Conservation (phyloP, 2,888 invertebrate genomes). For the Microctonus hyperodae region DNA sequence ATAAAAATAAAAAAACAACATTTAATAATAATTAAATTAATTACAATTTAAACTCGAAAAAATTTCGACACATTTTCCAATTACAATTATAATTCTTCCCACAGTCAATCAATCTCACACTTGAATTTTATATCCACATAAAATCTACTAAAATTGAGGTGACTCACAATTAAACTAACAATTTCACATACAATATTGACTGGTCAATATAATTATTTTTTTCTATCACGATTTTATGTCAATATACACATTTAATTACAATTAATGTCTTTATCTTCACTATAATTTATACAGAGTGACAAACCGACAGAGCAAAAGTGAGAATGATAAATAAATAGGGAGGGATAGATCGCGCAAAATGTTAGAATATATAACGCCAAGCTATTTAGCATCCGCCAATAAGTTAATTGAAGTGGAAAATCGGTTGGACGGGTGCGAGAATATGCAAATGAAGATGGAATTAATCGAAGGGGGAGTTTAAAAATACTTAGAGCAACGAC, state of each 20-base stretch:
- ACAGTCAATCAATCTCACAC: too few species aligned
- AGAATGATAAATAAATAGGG: not conserved
- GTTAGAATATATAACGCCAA: not conserved
- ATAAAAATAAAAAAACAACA: too few species aligned
- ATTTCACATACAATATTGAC: too few species aligned
- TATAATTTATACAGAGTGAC: not conserved
- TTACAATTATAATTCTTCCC: too few species aligned
- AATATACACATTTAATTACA: not conserved
- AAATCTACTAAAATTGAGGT: too few species aligned
- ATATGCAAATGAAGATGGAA: conserved; percentile 32
- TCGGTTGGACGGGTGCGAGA: conserved; percentile 28
- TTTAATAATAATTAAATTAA: too few species aligned
- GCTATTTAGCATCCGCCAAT: conserved; percentile 31
- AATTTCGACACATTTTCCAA: too few species aligned
- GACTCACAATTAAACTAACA: too few species aligned
- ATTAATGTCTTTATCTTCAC: not conserved
- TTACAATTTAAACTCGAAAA: too few species aligned
- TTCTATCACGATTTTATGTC: not conserved
- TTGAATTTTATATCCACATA: too few species aligned
- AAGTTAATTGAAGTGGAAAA: conserved; percentile 34
- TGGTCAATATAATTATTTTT: too few species aligned
- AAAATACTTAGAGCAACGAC: conserved; percentile 26
- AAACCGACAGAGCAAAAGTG: not conserved
- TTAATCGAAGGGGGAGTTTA: conserved; percentile 29
- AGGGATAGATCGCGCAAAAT: not conserved